phyloP scores from a whole-genome alignment of 2,797 vertebrate species.

The Sebastes kiyomatsui region DNA sequence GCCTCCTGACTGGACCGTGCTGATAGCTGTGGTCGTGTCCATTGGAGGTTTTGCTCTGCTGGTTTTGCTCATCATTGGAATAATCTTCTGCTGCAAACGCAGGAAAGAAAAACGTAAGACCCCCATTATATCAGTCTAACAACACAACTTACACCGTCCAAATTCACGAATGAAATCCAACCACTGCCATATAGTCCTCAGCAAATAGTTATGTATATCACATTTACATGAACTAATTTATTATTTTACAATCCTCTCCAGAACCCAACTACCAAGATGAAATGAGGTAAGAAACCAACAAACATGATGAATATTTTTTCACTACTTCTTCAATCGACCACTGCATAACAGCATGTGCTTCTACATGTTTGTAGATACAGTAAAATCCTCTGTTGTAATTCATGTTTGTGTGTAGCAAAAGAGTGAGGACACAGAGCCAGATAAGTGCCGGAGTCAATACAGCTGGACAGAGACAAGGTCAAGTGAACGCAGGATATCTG shows the following conservation, averaged over 20 bases:
- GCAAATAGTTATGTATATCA: neutral
- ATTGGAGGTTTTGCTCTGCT: constrained; percentile 72
- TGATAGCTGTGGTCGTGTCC: constrained; percentile 77
- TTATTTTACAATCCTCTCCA: constrained; percentile 41
- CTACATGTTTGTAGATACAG: neutral
- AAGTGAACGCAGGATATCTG: constrained; percentile 61
- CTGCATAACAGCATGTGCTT: neutral
- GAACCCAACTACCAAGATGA: constrained; percentile 74
- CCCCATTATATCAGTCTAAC: neutral
- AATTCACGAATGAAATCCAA: neutral
- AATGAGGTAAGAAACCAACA: constrained; percentile 61
- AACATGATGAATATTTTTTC: neutral
- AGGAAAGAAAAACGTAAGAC: constrained; percentile 72
- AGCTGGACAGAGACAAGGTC: constrained; percentile 24
- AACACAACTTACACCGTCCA: neutral
- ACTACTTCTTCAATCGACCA: neutral
- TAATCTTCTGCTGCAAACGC: constrained; percentile 75
- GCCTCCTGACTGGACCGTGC: constrained; percentile 76
- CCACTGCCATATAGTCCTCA: neutral
- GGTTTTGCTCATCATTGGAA: constrained; percentile 73
- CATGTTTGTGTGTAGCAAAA: constrained; percentile 41
- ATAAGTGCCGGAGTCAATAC: neutral
- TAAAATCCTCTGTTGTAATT: neutral
- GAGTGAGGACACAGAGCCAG: constrained; percentile 64
- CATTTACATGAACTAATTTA: neutral